Conservation (phyloP, 2,888 invertebrate genomes). For the Sarcophaga subvicina region DNA sequence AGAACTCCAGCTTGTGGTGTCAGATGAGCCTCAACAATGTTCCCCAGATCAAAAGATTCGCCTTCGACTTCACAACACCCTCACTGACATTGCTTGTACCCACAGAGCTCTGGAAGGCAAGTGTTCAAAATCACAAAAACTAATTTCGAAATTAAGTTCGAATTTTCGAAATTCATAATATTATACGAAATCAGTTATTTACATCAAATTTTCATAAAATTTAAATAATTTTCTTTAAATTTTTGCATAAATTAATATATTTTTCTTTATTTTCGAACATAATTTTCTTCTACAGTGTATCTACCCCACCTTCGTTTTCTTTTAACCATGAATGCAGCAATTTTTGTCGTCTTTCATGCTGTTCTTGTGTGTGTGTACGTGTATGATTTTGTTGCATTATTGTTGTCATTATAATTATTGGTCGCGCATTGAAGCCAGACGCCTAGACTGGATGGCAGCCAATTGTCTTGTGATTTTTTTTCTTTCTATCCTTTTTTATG, state of each 20-base stretch:
- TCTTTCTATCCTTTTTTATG: neutral
- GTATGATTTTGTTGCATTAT: constrained; percentile 20
- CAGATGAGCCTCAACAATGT: no score
- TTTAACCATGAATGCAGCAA: neutral
- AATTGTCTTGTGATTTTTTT: constrained; percentile 54
- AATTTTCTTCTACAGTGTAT: neutral
- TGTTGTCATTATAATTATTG: constrained; percentile 65
- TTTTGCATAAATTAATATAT: constrained; percentile 3
- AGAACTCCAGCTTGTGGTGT: no score
- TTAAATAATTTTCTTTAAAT: no score
- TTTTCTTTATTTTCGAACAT: constrained; percentile 16
- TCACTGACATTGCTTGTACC: no score
- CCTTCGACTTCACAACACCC: no score
- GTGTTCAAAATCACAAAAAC: no score
- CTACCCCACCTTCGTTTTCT: neutral
- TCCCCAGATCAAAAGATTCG: no score
- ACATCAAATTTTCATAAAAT: no score
- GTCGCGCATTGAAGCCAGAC: constrained; percentile 70
- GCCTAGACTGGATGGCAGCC: constrained; percentile 72
- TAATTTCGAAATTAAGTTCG: no score
- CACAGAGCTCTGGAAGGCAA: no score
- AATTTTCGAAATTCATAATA: no score
- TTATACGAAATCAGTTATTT: no score
- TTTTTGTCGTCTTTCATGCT: neutral
- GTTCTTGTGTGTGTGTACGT: neutral